Evolutionary conservation across 2,797 vertebrate genomes (phyloP), one percentile per base, ranked within the genome.

Genomic region (Acipenser oxyrinchus): DNA sequence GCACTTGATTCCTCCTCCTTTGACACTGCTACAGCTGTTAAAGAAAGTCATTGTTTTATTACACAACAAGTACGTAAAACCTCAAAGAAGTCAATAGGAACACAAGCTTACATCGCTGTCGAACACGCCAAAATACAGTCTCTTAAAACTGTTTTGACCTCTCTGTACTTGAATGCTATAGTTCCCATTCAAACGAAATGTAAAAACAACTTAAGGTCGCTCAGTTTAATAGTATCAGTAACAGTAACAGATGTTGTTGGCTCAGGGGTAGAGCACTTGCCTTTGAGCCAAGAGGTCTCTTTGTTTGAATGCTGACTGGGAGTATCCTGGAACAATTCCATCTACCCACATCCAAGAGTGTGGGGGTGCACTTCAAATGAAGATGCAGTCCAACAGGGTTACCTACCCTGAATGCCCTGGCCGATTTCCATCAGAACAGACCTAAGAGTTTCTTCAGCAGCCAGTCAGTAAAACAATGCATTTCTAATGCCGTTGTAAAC

Each of bases 1-100:
- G 74, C 13, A 12, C 72, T 79, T 74, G 77, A 85, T 72, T 77
- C 74, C 62, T 12, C 55, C 13, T 81, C 81, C 72, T 78, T 84
- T 81, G 80, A 77, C 78, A 78, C 69, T 76, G 76, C 69, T 64
- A 77, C 77, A 83, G 79, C 81, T 86, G 78, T 81, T 83, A 73
- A 62, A 70, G 74, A 69, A 83, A 72, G 10, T 72, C 73, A 76
- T 70, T 72, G 79, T 82, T 82, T 10, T 9, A 5, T 64, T n/a
- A 62, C 2, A 83, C 83, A 76, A 72, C 72, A 70, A 75, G 72
- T 52, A 18, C 74, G 10, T 10, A 49, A 62, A 37, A 48, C 48
- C n/a, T 48, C 57, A 59, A 59, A 18, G 18, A n/a, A 59, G 57
- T 11, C 57, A 59, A 59, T 12, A 59, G 12, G 12, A 7, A 59